These are phyloP conservation scores for Camelus dromedarius DNA, from an alignment of 2,113 vertebrate species.

Conservation along the genomic window DNA sequence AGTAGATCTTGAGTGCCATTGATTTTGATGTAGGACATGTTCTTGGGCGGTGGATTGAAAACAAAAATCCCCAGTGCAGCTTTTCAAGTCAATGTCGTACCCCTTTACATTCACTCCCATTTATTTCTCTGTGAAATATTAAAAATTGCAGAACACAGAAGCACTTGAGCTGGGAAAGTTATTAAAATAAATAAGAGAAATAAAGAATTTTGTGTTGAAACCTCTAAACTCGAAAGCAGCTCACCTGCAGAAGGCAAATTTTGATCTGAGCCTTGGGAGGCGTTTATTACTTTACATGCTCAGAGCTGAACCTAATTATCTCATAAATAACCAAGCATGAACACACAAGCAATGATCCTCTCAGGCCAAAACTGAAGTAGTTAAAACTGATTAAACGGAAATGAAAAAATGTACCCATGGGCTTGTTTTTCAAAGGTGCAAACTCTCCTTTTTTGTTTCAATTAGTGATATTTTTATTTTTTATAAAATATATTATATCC, in stretches of 20 bases:
- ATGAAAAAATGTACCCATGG: background rate
- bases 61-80: background rate
- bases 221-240: background rate
- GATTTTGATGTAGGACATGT: background rate
- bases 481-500: background rate
- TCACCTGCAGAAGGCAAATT: conserved; percentile 57
- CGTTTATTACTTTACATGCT: conserved; percentile 78
- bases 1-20: background rate
- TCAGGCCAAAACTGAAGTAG: conserved; percentile 27
- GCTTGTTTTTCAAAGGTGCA: conserved; percentile 9
- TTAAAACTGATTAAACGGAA: background rate
- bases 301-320: conserved; percentile 79
- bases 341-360: background rate
- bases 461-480: background rate
- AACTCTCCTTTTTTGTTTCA: conserved; percentile 41
- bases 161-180: background rate
- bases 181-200: conserved; percentile 37
- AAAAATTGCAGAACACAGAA: conserved; percentile 11
- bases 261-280: conserved; percentile 72
- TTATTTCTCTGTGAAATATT: background rate
- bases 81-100: background rate
- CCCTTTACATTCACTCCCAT: background rate
- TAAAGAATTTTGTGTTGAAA: background rate
- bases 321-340: conserved; percentile 79
- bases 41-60: background rate